These are phyloP conservation scores for Semaprochilodus insignis DNA, from an alignment of 2,797 vertebrate species.

Conservation along the genomic window DNA sequence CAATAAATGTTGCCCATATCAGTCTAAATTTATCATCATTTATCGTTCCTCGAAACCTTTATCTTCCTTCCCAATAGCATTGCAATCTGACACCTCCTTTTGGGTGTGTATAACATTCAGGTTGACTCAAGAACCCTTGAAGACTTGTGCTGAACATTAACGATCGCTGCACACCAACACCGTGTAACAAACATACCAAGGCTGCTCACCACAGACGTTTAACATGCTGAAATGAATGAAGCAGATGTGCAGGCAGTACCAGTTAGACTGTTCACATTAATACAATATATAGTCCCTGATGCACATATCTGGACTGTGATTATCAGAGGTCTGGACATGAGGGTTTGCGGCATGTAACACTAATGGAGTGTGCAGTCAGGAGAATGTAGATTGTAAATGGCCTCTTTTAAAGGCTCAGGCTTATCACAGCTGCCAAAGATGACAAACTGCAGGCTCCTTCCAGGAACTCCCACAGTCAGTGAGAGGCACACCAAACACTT, in stretches of 20 bases:
- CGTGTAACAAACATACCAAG: too few relatives aligned
- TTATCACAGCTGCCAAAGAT: constrained; percentile 45
- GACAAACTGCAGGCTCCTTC: constrained; percentile 37
- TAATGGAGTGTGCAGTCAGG: constrained; percentile 13
- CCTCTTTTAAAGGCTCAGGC: constrained; percentile 9
- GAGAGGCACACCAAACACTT: neutral
- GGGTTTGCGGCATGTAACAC: neutral
- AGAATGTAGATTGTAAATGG: constrained; percentile 24
- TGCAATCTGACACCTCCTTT: too few relatives aligned
- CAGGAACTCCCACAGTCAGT: constrained; percentile 19
- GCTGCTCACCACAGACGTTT: too few relatives aligned
- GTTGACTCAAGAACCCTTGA: too few relatives aligned
- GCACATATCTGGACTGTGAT: neutral
- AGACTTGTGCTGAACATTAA: neutral
- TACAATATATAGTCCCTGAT: neutral
- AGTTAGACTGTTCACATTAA: too few relatives aligned
- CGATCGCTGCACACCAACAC: neutral
- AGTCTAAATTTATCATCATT: too few relatives aligned
- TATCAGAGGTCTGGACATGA: constrained; percentile 4
- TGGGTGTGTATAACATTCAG: too few relatives aligned
- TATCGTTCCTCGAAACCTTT: too few relatives aligned
- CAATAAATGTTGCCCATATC: too few relatives aligned
- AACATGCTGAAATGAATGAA: neutral
- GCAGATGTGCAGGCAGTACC: neutral
- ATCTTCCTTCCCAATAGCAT: too few relatives aligned